Percentiles rank a stretch among this genome's conserved stretches.
Evolutionary conservation across 1,140 invertebrate species (phyloP).

Genomic region (Pantala flavescens): DNA sequence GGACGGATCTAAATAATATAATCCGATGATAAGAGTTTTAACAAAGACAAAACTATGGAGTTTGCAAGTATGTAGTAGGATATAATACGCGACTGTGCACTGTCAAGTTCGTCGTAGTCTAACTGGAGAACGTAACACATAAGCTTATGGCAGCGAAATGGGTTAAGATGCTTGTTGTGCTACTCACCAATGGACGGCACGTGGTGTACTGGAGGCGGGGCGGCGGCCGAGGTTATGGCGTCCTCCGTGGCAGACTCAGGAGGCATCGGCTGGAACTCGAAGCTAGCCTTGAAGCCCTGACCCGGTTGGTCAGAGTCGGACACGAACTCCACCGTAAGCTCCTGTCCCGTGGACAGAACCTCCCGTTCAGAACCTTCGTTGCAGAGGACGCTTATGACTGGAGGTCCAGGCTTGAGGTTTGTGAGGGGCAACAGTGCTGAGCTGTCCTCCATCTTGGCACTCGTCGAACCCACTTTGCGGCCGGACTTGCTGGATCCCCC

Average conservation of each 20-base stretch:
- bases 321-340: constrained; percentile 71
- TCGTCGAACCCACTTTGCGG: not conserved
- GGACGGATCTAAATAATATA: too few relatives aligned
- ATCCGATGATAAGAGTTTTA: too few relatives aligned
- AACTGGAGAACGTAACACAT: too few relatives aligned
- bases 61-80: too few relatives aligned
- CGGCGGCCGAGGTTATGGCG: constrained; percentile 32
- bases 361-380: constrained; percentile 64
- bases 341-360: constrained; percentile 65
- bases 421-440: not conserved
- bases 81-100: too few relatives aligned
- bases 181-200: constrained; percentile 23
- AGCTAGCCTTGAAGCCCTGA: constrained; percentile 75
- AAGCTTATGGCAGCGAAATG: too few relatives aligned
- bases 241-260: not conserved
- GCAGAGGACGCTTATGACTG: constrained; percentile 69
- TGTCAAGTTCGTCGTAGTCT: too few relatives aligned
- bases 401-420: constrained; percentile 27
- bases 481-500: not conserved
- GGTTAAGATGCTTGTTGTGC: too few relatives aligned
- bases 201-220: constrained; percentile 37
- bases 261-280: constrained; percentile 52
- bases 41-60: too few relatives aligned
- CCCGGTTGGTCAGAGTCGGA: constrained; percentile 68
- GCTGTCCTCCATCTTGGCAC: not conserved